Evolutionary conservation across 2,888 invertebrate genomes (phyloP).

Genomic region (Syrista parreyssii): DNA sequence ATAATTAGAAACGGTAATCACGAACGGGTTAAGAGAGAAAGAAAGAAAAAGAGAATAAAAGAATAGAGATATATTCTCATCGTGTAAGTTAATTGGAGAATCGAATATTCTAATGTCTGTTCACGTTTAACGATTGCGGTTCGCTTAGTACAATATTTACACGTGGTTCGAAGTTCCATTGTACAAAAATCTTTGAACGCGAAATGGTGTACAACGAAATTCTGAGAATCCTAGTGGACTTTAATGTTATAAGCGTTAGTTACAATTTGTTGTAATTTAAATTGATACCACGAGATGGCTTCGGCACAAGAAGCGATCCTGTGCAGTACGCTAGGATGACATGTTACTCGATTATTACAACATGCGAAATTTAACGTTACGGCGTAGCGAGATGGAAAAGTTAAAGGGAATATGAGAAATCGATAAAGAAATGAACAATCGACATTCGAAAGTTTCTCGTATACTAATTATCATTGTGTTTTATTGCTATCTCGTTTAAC

Average conservation of each 20-base stretch:
- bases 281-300: conserved; percentile 13
- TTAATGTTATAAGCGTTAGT: neutral
- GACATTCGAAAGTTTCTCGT: neutral
- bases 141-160: too few relatives aligned
- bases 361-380: neutral
- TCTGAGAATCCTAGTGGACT: neutral
- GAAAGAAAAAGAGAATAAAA: conserved; percentile 7
- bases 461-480: neutral
- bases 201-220: neutral
- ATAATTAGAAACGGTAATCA: neutral
- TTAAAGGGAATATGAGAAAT: neutral
- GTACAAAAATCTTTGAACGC: neutral
- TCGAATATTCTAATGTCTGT: neutral
- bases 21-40: neutral
- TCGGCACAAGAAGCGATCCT: neutral
- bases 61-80: neutral
- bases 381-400: neutral
- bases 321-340: conserved; percentile 15
- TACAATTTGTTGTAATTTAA: conserved; percentile 9
- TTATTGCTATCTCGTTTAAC: neutral
- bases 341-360: neutral
- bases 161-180: neutral
- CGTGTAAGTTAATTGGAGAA: neutral
- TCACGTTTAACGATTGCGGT: neutral
- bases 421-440: neutral